Base-by-base conservation (phyloP, 2,797 vertebrate species). In the Acropternis orthonyx region DNA sequence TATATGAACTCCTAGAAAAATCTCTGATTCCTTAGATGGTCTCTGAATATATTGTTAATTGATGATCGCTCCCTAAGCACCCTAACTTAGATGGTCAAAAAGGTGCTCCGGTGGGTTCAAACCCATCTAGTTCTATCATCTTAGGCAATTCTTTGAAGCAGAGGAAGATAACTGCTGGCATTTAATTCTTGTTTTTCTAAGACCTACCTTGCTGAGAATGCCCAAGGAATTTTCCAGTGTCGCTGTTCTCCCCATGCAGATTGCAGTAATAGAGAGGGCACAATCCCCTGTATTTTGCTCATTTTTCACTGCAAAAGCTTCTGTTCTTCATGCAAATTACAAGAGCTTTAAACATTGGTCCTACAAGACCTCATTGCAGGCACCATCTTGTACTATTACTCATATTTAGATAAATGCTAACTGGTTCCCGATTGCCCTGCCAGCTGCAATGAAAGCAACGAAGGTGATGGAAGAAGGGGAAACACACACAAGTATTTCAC, bases 141-240 rank as follows among this genome's bases (percentile, higher is more conserved):
- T 49, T 14, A 23, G 20, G 44, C 46, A 72, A 49, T 55, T 72
- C n/a, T 55, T 39, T 73, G 73, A 89, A 88, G 79, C 43, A 72
- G 12, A 28, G 21, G 58, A 65, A 68, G 28, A 66, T n/a, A 17
- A 37, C 28, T 93, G 68, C 58, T 78, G 46, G 49, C 4, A 2
- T 66, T 94, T 79, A 44, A 52, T 78, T 94, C n/a, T 71, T 32
- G n/a, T 84, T 89, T 78, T 66, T 72, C 59, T 88, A 76, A 83
- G 76, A 69, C 21, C 27, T 69, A 11, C 63, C 80, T 88, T 68
- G 79, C 46, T 66, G 54, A 71, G 61, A 74, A 44, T 0, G 32
- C 87, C 65, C 51, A 34, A 66, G 71, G 85, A 92, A 72, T 89
- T 94, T 95, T 87, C 84, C 90, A 67, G 13, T 22, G 0, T 59